Base-by-base conservation (phyloP, 1,140 invertebrate genomes). In the Achatina immaculata region DNA sequence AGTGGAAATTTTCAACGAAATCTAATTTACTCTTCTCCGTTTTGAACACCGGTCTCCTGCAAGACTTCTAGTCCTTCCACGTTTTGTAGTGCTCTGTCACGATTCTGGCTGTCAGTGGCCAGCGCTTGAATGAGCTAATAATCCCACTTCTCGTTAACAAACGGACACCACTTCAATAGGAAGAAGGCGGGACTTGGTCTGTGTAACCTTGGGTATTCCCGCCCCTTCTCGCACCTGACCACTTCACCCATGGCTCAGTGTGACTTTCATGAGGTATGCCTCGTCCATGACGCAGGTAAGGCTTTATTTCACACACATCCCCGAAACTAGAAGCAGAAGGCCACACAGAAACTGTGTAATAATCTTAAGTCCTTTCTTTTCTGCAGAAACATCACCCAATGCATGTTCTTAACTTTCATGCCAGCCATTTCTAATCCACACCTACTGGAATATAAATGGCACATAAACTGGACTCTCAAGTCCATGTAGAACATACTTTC, bases 101-200 rank as follows among this genome's bases (percentile, higher is more conserved):
- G 24, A 19, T 69, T 42, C 11, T 42, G 36, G 68, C 31, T 40
- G 36, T 24, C 21, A 42, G 9, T 69, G 68, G 24, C 14, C 68
- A 69, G 7, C 68, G 68, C 36, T 42, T 69, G 68, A 43, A n/a
- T 69, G 68, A 40, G 31, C 40, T 69, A 43, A 62, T 62, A 69
- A 38, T 28, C 68, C 40, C 68, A 69, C 68, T 43, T 19, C 36
- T 69, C 68, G 42, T 69, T 43, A 69, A 69, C 19, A 43, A 43
- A 40, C 38, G 68, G 68, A 42, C 68, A 69, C 36, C 68, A 40
- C 24, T 42, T 42, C 36, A 69, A 69, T 69, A 62, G 68, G 68
- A 42, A 11, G 16, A 40, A 43, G 68, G 68, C 68, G 68, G 9
- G 36, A 43, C 68, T 40, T n/a, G 16, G 68, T 9, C 40, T 42